Evolutionary conservation across 2,888 invertebrate genomes (phyloP), one percentile per base, ranked within the genome.

Genomic region (Agonopterix heracliana): DNA sequence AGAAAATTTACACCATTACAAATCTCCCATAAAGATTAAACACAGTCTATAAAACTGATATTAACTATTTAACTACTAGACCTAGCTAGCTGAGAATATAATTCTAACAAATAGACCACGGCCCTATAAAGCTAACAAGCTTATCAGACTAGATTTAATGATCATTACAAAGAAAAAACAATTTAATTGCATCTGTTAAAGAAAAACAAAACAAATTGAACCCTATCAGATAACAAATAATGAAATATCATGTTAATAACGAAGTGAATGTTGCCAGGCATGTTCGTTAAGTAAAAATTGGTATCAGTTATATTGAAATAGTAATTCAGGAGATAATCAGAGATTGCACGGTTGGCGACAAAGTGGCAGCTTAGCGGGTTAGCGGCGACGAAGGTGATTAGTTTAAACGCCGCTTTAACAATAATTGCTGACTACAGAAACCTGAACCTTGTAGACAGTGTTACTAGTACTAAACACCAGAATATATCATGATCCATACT

Each of bases 401-500:
- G 74, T 75, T 80, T 79, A 81, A 82, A 78, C 74, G 78, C 70
- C 75, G 74, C 75, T 79, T 34, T 78, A 80, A 82, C 82, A 82
- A 82, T 83, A 85, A 85, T 84, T 83, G 79, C 70, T 72, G 78
- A 78, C 78, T 73, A 76, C 73, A 65, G 62, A 67, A 72, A 76
- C 75, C 73, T 64, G 71, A n/a, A 26, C 14, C 38, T 38, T 38
- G 11, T 38, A 38, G 38, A 38, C 38, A 9, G 41, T 41, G 41
- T 41, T 11, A 41, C 26, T 26, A 26, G 5, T 26, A 26, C 26
- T 26, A 26, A 26, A 26, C 26, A 26, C 26, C 7, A 26, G 26
- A 26, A 26, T 26, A 26, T 26, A 26, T 26, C 26, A 26, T 26
- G 26, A 26, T 26, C 2, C 26, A 26, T 1, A 26, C 26, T 26